Evolutionary conservation across 2,797 vertebrate species (phyloP), one percentile per base, ranked within the genome.

Genomic region (Gallinago solitaria): DNA sequence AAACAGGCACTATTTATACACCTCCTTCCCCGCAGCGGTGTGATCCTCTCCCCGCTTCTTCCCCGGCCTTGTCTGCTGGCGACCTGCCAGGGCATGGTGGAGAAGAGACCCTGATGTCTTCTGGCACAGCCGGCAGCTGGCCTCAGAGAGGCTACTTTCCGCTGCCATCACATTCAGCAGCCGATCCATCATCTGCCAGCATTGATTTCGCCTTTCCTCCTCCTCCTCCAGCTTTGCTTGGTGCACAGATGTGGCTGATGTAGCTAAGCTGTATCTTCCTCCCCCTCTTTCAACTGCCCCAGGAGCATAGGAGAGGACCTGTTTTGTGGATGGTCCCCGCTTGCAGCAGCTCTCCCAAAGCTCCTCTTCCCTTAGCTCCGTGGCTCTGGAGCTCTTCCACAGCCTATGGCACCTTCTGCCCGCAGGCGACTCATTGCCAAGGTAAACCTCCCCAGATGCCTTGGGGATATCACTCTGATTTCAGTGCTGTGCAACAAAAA

Each of bases 1-100:
- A 59, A 88, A 82, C 39, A 93, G 77, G 63, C 67, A 41, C 92
- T 94, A 91, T 96, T 95, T 95, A 96, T 93, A 89, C 25, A 48
- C 24, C 83, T 89, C 86, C 92, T 93, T 89, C 90, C 94, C 92
- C 37, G 59, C 77, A 18, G 83, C 0, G 12, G 8, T 32, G 32
- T 61, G 74, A 84, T 86, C 80, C 61, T 82, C 50, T 87, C 35
- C 15, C 64, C 13, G 5, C 35, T 80, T 69, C 63, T 87, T 30
- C 64, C 60, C 45, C 45, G 0, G 3, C 48, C 33, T 61, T 39
- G 61, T 81, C 74, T 90, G 60, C 69, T 70, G 95, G 94, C 61
- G 63, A 9, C 28, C 30, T 63, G 54, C 87, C 65, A 28, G 57
- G n/a, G 20, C 16, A 37, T 3, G 9, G 48, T 59, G 77, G 54